A percentile compares a stretch with the other conserved stretches of the same genome.
Evolutionary conservation across 64 coral and sea anemone genomes (phyloP).

Genomic region (Trachythela sp.): DNA sequence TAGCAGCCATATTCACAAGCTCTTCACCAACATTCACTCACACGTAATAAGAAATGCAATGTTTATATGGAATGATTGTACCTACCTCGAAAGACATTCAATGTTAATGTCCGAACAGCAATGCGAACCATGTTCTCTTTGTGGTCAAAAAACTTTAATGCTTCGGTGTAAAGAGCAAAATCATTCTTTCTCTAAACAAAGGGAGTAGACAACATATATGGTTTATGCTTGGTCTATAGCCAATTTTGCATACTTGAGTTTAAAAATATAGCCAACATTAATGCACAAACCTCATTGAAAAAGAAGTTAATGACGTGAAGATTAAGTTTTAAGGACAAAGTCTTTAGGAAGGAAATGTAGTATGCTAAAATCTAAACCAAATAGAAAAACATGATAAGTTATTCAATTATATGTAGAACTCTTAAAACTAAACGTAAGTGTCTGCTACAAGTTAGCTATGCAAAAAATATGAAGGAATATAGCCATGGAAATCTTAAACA

Average conservation of each 20-base stretch:
- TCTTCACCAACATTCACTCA: too few species aligned
- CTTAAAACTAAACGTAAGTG: too few species aligned
- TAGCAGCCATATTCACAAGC: too few species aligned
- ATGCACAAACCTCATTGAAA: constrained; percentile 87
- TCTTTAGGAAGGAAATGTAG: constrained; percentile 99
- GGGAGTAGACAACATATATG: too few species aligned
- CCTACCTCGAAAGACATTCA: constrained; percentile 93
- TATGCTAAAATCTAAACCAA: constrained; percentile 72
- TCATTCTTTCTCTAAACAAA: constrained; percentile 83
- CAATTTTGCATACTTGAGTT: too few species aligned
- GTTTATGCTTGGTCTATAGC: too few species aligned
- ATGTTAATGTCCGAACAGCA: constrained; percentile 79
- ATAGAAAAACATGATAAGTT: background rate
- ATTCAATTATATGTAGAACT: too few species aligned
- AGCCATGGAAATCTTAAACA: background rate
- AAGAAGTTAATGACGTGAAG: constrained; percentile 95
- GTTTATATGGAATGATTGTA: background rate
- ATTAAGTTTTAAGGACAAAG: constrained; percentile 88
- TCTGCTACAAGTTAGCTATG: too few species aligned
- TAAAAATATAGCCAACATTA: too few species aligned
- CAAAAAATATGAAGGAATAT: too few species aligned
- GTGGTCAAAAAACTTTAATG: constrained; percentile 96
- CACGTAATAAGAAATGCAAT: too few species aligned
- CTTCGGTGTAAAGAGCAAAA: constrained; percentile 94
- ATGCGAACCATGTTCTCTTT: constrained; percentile 95